These are phyloP conservation scores for Epsilonema sp. DNA, from an alignment of 2,888 invertebrate species.

Conservation along the genomic window DNA sequence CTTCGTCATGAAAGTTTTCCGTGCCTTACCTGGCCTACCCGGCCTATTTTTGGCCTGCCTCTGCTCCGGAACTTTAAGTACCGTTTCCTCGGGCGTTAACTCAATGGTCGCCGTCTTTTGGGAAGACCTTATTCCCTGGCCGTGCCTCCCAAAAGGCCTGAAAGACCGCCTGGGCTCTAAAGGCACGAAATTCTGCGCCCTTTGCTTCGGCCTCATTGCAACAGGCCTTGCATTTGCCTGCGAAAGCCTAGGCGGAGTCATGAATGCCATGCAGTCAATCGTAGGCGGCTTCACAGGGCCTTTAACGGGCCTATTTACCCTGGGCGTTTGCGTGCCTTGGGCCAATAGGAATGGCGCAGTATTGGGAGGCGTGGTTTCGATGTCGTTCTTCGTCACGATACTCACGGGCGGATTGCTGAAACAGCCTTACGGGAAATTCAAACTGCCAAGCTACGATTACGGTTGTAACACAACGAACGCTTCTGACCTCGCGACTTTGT, in stretches of 20 bases:
- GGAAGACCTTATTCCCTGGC: too few species aligned
- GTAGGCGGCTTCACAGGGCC: not conserved
- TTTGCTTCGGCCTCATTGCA: not conserved
- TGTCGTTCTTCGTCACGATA: not conserved
- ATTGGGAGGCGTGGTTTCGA: not conserved
- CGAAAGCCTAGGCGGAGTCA: not conserved
- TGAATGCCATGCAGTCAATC: not conserved
- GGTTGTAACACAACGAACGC: not conserved
- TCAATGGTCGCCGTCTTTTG: too few species aligned
- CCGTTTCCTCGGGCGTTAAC: conserved; percentile 1
- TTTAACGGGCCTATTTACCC: not conserved
- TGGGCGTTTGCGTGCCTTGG: not conserved
- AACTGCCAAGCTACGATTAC: not conserved
- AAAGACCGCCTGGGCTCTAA: too few species aligned
- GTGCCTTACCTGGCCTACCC: conserved; percentile 2
- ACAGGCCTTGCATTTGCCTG: not conserved
- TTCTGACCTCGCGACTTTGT: too few species aligned
- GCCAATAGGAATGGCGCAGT: not conserved
- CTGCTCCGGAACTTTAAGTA: conserved; percentile 5
- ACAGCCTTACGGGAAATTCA: not conserved
- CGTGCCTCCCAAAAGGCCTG: too few species aligned
- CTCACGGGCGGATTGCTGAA: not conserved
- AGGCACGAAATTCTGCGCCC: too few species aligned
- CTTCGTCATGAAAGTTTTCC: conserved; percentile 2
- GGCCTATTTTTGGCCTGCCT: conserved; percentile 7